Conservation (phyloP, 2,797 vertebrate genomes). For the Hydrolagus colliei region DNA sequence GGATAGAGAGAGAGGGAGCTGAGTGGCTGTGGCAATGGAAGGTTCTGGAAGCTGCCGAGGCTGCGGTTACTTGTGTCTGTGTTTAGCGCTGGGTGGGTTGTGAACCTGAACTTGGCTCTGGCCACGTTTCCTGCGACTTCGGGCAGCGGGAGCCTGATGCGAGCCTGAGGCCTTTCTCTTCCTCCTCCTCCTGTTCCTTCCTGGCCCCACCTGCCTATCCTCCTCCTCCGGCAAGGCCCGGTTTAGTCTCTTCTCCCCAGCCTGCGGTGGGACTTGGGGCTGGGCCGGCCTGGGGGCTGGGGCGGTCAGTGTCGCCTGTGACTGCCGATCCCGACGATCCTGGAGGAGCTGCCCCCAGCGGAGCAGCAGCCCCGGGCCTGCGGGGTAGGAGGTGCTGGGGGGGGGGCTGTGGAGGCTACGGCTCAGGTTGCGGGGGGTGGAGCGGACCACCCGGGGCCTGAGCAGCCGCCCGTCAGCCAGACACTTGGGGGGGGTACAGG, state of each 20-base stretch:
- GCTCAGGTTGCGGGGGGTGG: constrained; percentile 81
- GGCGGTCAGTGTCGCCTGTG: constrained; percentile 74
- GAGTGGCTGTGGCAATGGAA: no score
- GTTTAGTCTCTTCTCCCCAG: background rate
- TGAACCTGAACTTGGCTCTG: no score
- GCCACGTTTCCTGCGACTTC: no score
- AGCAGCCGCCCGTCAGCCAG: constrained; percentile 78
- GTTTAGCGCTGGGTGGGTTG: no score
- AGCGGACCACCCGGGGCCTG: constrained; percentile 82
- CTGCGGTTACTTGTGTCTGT: no score
- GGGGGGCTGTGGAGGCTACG: constrained; percentile 76
- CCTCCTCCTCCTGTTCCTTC: no score
- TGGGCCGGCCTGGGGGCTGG: constrained; percentile 30
- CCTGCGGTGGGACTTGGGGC: constrained; percentile 17
- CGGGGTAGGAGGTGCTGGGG: constrained; percentile 63
- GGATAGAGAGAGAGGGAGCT: no score
- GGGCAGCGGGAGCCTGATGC: no score
- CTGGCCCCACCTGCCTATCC: constrained; percentile 48
- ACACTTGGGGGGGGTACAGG: constrained; percentile 86
- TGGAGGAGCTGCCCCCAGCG: constrained; percentile 91
- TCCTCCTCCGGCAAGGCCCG: constrained; percentile 65
- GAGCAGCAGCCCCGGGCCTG: constrained; percentile 78
- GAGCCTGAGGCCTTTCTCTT: no score
- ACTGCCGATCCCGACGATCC: constrained; percentile 74
- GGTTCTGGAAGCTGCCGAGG: no score